A percentile compares a stretch with the other conserved stretches of the same genome.
phyloP scores from a whole-genome alignment of 92 coral and sea anemone genomes.

The Parazoanthus atlanticus region DNA sequence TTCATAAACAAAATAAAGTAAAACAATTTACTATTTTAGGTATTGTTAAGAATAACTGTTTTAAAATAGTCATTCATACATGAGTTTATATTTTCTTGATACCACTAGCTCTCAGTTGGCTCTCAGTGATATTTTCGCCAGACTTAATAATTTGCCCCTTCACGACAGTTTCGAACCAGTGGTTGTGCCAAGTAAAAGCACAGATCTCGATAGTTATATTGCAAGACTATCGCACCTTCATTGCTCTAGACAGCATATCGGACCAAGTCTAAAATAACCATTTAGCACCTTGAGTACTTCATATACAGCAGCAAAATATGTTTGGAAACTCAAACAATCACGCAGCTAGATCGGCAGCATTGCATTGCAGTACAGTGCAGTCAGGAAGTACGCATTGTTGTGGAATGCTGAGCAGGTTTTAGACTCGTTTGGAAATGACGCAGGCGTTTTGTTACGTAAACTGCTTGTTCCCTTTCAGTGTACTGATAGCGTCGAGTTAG shows the following conservation, averaged over 20 bases:
- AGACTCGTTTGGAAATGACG: background rate
- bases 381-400: background rate
- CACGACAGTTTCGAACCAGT: no score
- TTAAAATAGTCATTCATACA: no score
- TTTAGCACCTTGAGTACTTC: background rate
- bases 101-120: no score
- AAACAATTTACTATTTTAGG: no score
- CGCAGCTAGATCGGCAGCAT: background rate
- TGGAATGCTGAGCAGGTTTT: background rate
- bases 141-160: no score
- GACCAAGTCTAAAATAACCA: background rate
- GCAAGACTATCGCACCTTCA: background rate
- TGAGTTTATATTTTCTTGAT: no score
- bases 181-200: no score
- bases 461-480: background rate
- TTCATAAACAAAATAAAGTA: background rate
- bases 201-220: no score
- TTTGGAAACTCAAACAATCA: background rate
- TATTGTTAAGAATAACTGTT: no score
- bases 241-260: background rate
- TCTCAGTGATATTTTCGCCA: no score
- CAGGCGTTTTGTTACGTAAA: background rate
- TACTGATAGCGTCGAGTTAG: background rate
- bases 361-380: background rate
- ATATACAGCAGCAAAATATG: background rate